These are phyloP conservation scores for Electrophaes corylata DNA, from an alignment of 2,888 invertebrate genomes.

Conservation along the genomic window DNA sequence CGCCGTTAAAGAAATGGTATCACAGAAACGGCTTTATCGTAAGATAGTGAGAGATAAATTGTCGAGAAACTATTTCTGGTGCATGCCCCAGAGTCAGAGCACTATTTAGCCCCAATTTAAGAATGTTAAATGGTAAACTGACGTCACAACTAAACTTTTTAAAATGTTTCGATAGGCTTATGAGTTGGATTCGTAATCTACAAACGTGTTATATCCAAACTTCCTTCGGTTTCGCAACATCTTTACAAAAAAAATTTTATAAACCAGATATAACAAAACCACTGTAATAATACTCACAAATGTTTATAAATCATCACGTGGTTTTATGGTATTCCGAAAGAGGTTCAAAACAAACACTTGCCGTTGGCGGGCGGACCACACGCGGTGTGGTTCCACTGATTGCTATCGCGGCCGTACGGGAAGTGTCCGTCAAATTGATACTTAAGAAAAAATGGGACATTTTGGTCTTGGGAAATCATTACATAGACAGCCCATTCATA, in stretches of 20 bases:
- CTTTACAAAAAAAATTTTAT: conserved; percentile 13
- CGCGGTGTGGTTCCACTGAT: conserved; percentile 50
- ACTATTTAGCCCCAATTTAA: no score
- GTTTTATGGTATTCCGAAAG: conserved; percentile 52
- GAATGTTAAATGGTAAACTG: no score
- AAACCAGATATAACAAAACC: conserved; percentile 31
- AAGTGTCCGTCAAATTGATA: conserved; percentile 30
- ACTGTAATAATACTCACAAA: conserved; percentile 45
- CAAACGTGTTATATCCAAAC: conserved; percentile 5
- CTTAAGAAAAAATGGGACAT: conserved; percentile 9
- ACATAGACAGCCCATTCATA: not conserved
- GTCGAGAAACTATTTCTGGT: no score
- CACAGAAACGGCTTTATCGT: no score
- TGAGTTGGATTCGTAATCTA: not conserved
- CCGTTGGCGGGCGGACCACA: conserved; percentile 55
- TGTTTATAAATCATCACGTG: conserved; percentile 47
- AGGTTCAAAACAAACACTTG: conserved; percentile 52
- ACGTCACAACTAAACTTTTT: no score
- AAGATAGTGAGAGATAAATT: no score
- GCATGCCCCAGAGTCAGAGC: no score
- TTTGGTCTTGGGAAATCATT: not conserved
- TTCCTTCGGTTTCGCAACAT: conserved; percentile 8
- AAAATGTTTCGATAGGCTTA: no score
- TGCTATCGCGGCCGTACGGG: conserved; percentile 37
- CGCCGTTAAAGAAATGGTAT: no score